Percentiles rank a stretch among this genome's conserved stretches.
Conservation (phyloP, 2,113 vertebrate species). For the Peromyscus polionotus region DNA sequence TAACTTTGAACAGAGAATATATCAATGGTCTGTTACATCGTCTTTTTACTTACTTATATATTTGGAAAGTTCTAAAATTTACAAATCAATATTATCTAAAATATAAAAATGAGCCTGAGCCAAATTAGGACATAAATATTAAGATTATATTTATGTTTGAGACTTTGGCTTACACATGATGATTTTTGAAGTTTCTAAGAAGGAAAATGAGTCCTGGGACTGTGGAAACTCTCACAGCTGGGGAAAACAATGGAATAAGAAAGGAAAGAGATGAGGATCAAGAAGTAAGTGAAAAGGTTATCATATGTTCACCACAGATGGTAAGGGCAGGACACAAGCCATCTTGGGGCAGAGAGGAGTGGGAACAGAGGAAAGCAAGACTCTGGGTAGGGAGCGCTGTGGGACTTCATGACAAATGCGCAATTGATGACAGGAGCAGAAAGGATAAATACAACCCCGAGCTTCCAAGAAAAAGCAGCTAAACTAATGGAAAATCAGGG, state of each 20-base stretch:
- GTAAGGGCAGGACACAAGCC: too few relatives aligned
- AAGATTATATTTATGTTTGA: neutral
- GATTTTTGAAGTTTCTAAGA: neutral
- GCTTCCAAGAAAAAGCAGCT: neutral
- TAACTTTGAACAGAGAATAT: neutral
- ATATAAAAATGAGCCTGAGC: neutral
- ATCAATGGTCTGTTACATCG: neutral
- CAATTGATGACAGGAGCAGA: neutral
- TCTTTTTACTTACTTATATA: neutral
- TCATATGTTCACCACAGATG: neutral
- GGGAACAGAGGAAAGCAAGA: neutral
- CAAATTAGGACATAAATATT: slow-evolving; percentile 27
- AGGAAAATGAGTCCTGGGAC: neutral
- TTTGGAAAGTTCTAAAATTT: slow-evolving; percentile 43
- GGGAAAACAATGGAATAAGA: neutral
- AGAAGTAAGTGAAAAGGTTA: neutral
- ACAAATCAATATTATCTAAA: slow-evolving; percentile 21
- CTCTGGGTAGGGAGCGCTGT: neutral
- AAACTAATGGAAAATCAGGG: neutral
- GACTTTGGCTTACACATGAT: neutral
- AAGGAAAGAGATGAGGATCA: neutral
- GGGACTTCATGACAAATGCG: neutral
- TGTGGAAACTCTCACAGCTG: neutral
- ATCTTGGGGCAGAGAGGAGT: neutral
- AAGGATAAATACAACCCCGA: neutral